Percentiles rank a stretch among this genome's conserved stretches.
Conservation (phyloP, 2,113 vertebrate genomes). For the Tychaedon coryphoeus region DNA sequence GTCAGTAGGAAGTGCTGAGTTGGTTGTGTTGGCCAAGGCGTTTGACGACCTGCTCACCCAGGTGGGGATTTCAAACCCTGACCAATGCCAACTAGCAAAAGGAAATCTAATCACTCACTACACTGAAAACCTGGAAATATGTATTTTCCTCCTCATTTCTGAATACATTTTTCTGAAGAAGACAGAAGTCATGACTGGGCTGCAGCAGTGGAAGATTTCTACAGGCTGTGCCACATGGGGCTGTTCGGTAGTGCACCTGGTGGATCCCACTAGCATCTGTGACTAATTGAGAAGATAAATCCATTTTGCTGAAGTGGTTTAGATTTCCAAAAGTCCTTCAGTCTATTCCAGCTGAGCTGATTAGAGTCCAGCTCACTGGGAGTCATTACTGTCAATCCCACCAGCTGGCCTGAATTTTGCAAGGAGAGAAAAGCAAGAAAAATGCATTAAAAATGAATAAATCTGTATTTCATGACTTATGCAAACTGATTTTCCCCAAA, state of each 20-base stretch:
- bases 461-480: slow-evolving; percentile 43
- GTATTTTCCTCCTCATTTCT: background rate
- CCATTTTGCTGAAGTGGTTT: slow-evolving; percentile 51
- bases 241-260: slow-evolving; percentile 17
- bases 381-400: slow-evolving; percentile 63
- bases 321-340: slow-evolving; percentile 55
- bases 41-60: background rate
- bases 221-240: background rate
- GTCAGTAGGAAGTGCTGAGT: slow-evolving; percentile 40
- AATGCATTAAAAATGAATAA: slow-evolving; percentile 49
- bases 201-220: background rate
- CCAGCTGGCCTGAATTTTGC: slow-evolving; percentile 56
- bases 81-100: background rate
- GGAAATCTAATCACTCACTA: background rate
- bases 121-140: background rate
- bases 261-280: slow-evolving; percentile 48
- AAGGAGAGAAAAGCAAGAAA: slow-evolving; percentile 34
- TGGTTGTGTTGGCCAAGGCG: slow-evolving; percentile 38
- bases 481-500: slow-evolving; percentile 14
- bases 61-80: background rate
- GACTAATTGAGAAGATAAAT: slow-evolving; percentile 62
- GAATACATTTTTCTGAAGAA: background rate
- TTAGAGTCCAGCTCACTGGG: slow-evolving; percentile 64
- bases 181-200: background rate
- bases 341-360: slow-evolving; percentile 58